Percentiles rank a stretch among this genome's conserved stretches.
phyloP scores from a whole-genome alignment of 2,888 invertebrate genomes.

The Chaitophorus viminalis region DNA sequence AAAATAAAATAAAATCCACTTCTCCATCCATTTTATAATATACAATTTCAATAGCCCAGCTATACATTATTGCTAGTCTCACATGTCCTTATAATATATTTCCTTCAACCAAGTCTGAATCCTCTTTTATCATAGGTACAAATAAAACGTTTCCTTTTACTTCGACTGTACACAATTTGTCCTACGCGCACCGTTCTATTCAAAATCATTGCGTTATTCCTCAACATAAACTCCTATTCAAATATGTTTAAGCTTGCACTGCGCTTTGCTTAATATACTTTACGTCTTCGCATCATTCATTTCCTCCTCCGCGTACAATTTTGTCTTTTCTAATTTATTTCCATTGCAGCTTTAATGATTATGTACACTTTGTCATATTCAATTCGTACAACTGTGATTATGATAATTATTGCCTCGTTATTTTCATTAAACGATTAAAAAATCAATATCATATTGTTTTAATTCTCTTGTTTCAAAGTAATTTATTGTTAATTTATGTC shows the following conservation, averaged over 20 bases:
- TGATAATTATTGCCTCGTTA: neutral
- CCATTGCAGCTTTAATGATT: neutral
- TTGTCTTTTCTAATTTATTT: slow-evolving; percentile 23
- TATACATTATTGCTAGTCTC: neutral
- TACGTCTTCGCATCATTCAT: neutral
- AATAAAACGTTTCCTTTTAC: slow-evolving; percentile 1
- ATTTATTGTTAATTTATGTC: no score
- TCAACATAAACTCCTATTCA: neutral
- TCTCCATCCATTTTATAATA: neutral
- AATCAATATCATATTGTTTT: neutral
- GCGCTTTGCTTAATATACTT: no score
- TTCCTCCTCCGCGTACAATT: neutral
- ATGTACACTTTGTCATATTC: neutral
- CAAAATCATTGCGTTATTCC: neutral
- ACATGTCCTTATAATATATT: neutral
- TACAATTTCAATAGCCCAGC: neutral
- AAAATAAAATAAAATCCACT: neutral
- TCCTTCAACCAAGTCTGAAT: neutral
- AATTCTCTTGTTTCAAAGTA: neutral
- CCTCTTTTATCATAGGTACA: neutral
- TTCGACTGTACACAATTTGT: neutral
- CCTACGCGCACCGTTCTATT: neutral
- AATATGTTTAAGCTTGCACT: slow-evolving; percentile 1
- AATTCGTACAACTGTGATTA: neutral
- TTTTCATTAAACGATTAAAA: neutral